Evolutionary conservation across 53 echinoderm and acorn worm species (phyloP), one percentile per base, ranked within the genome.

Genomic region (Paracentrotus lividus): DNA sequence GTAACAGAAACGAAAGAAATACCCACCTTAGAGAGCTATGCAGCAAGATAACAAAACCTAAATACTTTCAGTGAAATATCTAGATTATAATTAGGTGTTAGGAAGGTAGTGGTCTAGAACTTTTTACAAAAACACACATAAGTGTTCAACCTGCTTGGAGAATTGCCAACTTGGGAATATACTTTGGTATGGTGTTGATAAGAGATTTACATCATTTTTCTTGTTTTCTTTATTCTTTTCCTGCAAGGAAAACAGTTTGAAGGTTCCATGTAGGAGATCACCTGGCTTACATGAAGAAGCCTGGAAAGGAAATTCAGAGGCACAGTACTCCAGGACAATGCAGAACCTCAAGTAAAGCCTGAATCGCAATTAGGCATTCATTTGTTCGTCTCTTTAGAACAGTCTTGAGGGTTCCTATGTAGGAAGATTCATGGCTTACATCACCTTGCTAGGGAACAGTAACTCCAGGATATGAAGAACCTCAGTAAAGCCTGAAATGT

Each of bases 281-380:
- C 51, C 23, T 97, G 60, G 95, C 96, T n/a, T 97, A 94, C 91
- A 98, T 98, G 98, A 95, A 95, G 81, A 88, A 92, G n/a, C 29
- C 93, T 98, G 38, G 98, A 96, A 93, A 93, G 75, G 85, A 97
- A 98, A 38, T 98, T 91, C 75, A 95, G 97, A 15, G 86, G 78
- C 8, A 96, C 96, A 14, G 95, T 98, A 15, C 93, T 98, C 10
- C 94, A 97, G 51, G 98, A 98, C 90, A n/a, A 97, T 98, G 98
- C 93, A 94, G 61, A 96, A 88, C 40, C 94, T 97, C 0, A n/a
- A 95, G 93, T 49, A 95, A 95, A 90, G 95, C 90, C 12, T 97
- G 94, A 96, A 24, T 8, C n/a, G 31, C n/a, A n/a, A n/a, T n/a
- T n/a, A 51, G 51, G 51, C 51, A 8, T 12, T 51, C 12, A 51